Evolutionary conservation across 2,888 invertebrate genomes (phyloP), one percentile per base, ranked within the genome.

Genomic region (Autographa pulchrina): DNA sequence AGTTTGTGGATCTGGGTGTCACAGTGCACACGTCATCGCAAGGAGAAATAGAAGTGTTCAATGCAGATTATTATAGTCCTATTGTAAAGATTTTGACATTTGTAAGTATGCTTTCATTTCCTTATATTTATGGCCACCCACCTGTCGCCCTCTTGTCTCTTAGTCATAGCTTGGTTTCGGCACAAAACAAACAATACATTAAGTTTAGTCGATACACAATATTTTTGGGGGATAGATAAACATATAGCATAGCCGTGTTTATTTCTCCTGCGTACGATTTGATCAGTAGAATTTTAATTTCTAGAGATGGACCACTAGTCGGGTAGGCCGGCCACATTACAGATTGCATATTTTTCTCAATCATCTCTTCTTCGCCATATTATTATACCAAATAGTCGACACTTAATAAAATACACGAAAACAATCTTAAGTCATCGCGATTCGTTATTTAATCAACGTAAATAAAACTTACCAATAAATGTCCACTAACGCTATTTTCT

Each of bases 51-150:
- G 91, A 91, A 72, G 96, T 97, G 18, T 96, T 96, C 89, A 96
- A 96, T 82, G 97, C 98, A 16, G 97, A 98, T 88, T 97, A 97
- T 87, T 98, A 97, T 93, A 97, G 97, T 63, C 98, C 98, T 5
- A 92, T 97, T 77, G 96, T 98, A 77, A 98, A 98, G 93, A 96
- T 98, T 85, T 92, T 97, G 65, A 97, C 97, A 83, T 98, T 98
- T 96, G 98, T 98, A 96, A 98, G 98, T 97, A 94, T 82, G 38
- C 11, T 52, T 65, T 76, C 69, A 31, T 48, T 65, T 68, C 18
- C 13, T 58, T 52, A 59, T 65, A 48, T 14, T 38, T 56, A 6
- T 48, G n/a, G 1, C n/a, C 48, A 48, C n/a, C 48, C 48, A 6
- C n/a, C 8, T 16, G 6, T 48, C n/a, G 16, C 48, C 8, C 4